phyloP scores from a whole-genome alignment of 2,113 vertebrate species.

The Macrotis lagotis region DNA sequence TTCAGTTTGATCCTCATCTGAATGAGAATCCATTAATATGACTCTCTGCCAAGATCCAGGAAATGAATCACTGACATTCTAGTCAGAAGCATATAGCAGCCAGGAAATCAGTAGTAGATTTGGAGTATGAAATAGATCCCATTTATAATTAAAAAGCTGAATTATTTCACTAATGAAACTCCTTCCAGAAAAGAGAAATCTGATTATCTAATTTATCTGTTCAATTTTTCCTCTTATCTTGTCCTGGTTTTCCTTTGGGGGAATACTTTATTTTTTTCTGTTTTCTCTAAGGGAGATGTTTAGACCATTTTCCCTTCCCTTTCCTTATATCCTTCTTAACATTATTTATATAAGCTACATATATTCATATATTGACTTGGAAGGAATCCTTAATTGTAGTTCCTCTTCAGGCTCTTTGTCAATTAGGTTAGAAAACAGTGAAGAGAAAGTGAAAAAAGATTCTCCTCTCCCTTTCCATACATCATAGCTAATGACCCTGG shows the following conservation, averaged over 20 bases:
- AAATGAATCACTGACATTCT: neutral
- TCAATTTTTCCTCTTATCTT: rapidly evolving
- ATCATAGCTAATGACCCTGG: neutral
- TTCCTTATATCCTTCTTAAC: neutral
- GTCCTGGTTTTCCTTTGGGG: neutral
- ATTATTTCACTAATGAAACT: neutral
- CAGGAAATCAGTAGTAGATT: conserved; percentile 19
- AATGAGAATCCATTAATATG: neutral
- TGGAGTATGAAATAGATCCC: neutral
- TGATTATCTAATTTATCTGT: neutral
- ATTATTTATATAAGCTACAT: neutral
- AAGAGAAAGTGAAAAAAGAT: conserved; percentile 5
- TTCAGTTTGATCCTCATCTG: rapidly evolving
- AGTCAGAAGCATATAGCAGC: neutral
- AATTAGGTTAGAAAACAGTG: conserved; percentile 34
- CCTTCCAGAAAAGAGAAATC: neutral
- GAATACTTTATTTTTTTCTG: rapidly evolving
- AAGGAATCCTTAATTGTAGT: neutral
- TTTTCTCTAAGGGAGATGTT: neutral
- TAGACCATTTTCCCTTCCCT: neutral
- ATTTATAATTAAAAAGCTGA: conserved; percentile 18
- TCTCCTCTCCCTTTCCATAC: neutral
- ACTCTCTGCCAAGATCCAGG: neutral
- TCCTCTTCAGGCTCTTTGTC: neutral
- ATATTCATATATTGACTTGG: neutral